A percentile compares a stretch with the other conserved stretches of the same genome.
Conservation (phyloP, 2,797 vertebrate genomes). For the Mormyrops boulengeri region DNA sequence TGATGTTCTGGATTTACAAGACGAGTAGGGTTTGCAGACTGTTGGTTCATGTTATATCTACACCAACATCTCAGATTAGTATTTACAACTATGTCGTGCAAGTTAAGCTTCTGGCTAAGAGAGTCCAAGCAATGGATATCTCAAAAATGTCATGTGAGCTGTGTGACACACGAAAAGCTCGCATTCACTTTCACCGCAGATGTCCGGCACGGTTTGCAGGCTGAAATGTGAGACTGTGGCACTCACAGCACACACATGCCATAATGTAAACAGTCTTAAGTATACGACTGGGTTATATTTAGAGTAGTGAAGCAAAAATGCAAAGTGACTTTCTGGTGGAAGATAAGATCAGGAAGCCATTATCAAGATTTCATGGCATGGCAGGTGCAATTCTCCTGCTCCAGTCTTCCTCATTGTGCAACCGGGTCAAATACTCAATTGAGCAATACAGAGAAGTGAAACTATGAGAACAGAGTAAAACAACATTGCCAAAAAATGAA, state of each 20-base stretch:
- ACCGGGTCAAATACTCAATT: neutral
- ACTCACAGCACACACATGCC: neutral
- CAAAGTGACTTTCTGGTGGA: neutral
- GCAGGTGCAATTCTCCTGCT: neutral
- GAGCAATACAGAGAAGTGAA: neutral
- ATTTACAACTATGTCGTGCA: neutral
- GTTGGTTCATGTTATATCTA: neutral
- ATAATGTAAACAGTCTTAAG: neutral
- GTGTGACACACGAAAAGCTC: neutral
- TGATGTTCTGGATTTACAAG: neutral
- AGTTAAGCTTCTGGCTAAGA: neutral
- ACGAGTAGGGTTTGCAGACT: neutral
- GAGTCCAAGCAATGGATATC: neutral
- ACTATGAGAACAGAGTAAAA: neutral
- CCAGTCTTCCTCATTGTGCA: neutral
- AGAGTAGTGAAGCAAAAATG: neutral
- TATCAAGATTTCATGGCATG: neutral
- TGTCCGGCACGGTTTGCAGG: neutral
- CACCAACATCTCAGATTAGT: neutral
- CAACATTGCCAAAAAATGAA: neutral
- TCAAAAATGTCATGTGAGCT: neutral
- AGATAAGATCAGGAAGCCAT: neutral
- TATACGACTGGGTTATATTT: neutral
- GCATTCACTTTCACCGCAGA: neutral
- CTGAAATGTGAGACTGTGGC: neutral